Conservation (phyloP, 2,797 vertebrate species). For the Hoplostethus mediterraneus region DNA sequence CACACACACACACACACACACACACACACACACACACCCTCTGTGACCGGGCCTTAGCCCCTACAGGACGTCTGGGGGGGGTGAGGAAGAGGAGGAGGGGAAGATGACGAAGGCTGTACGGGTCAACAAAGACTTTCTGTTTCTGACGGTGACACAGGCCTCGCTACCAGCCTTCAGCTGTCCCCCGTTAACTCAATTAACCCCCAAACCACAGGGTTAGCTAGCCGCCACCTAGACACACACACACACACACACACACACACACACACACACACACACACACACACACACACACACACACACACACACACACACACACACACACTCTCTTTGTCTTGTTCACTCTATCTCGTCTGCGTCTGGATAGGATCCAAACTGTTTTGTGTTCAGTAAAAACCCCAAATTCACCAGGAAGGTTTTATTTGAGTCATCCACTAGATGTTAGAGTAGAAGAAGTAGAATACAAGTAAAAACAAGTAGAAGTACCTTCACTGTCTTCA, state of each 20-base stretch:
- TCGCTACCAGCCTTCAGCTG: conserved; percentile 73
- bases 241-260: neutral
- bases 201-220: conserved; percentile 46
- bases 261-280: conserved; percentile 1
- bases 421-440: too few relatives aligned
- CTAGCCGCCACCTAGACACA: too few relatives aligned
- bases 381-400: too few relatives aligned
- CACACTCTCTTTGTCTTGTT: neutral
- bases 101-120: conserved; percentile 18
- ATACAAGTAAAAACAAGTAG: too few relatives aligned
- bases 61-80: conserved; percentile 19
- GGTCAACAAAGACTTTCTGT: conserved; percentile 73
- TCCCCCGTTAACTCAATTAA: conserved; percentile 73
- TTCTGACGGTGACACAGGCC: conserved; percentile 43
- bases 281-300: neutral
- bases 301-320: conserved; percentile 2
- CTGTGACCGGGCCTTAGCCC: conserved; percentile 49
- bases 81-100: neutral
- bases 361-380: too few relatives aligned
- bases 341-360: too few relatives aligned
- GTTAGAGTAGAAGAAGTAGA: too few relatives aligned
- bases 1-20: too few relatives aligned
- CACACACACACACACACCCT: conserved; percentile 3
- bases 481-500: too few relatives aligned
- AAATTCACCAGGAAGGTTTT: too few relatives aligned